Evolutionary conservation across 2,113 vertebrate species (phyloP).

Genomic region (Pimephales promelas): DNA sequence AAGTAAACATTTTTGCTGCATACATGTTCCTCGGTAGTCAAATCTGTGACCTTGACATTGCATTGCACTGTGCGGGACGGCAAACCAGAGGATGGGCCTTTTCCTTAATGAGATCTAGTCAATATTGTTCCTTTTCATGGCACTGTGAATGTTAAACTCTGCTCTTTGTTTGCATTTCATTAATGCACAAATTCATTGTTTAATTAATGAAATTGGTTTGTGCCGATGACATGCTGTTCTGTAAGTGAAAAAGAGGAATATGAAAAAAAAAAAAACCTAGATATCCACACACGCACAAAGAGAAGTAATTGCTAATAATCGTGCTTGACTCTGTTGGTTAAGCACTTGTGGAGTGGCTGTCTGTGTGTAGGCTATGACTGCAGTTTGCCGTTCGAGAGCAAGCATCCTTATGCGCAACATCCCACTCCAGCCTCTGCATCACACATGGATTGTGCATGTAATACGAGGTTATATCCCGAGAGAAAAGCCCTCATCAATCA

Average conservation of each 20-base stretch:
- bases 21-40: background rate
- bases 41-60: background rate
- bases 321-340: constrained; percentile 73
- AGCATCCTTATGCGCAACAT: constrained; percentile 60
- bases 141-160: constrained; percentile 33
- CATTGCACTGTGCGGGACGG: background rate
- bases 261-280: constrained; percentile 33
- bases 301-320: constrained; percentile 71
- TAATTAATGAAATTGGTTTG: constrained; percentile 58
- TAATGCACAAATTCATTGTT: constrained; percentile 53
- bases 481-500: constrained; percentile 51
- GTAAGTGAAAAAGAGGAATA: constrained; percentile 51
- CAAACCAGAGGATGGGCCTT: background rate
- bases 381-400: constrained; percentile 60
- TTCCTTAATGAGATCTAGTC: constrained; percentile 38
- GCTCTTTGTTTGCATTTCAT: constrained; percentile 52
- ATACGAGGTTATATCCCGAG: constrained; percentile 30
- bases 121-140: constrained; percentile 35
- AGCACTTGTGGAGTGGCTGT: constrained; percentile 68
- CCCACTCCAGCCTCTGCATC: constrained; percentile 31
- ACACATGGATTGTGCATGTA: constrained; percentile 26
- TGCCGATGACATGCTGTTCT: constrained; percentile 27
- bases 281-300: constrained; percentile 41
- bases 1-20: background rate
- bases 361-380: constrained; percentile 65